Percentiles rank a stretch among this genome's conserved stretches.
Evolutionary conservation across 2,113 vertebrate species (phyloP).

Genomic region (Trematocara macrostoma): DNA sequence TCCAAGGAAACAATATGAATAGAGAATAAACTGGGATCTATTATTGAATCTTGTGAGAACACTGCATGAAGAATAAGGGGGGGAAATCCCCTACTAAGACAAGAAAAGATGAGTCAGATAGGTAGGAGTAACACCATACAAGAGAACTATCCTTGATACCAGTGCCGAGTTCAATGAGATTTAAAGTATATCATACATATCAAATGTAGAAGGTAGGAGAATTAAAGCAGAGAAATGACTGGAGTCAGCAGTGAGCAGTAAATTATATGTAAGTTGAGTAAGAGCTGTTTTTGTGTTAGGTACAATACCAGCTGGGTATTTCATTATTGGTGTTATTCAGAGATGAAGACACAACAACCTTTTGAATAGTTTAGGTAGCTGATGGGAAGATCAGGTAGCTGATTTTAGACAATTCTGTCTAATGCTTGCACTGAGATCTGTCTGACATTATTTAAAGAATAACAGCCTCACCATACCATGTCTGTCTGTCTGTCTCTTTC

Average conservation of each 20-base stretch:
- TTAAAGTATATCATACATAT: not conserved
- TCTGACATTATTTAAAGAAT: not conserved
- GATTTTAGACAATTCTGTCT: not conserved
- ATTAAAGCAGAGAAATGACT: not conserved
- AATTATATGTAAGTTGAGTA: not conserved
- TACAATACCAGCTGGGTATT: not conserved
- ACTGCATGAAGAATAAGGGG: not conserved
- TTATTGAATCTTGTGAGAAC: not conserved
- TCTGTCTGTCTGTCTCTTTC: not conserved
- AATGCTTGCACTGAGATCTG: not conserved
- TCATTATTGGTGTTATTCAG: not conserved
- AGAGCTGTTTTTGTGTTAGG: not conserved
- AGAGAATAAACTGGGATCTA: not conserved
- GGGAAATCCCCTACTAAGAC: accelerated
- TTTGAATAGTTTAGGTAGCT: not conserved
- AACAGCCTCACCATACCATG: not conserved
- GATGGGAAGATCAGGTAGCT: not conserved
- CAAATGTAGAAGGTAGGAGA: not conserved
- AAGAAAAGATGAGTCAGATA: not conserved
- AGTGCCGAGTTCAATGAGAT: not conserved
- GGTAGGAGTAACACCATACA: not conserved
- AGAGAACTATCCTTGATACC: not conserved
- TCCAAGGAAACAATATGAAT: not conserved
- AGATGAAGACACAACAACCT: not conserved
- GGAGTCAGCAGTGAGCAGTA: not conserved